A percentile compares a stretch with the other conserved stretches of the same genome.
Evolutionary conservation across 2,888 invertebrate genomes (phyloP).

Genomic region (Zootermopsis nevadensis): DNA sequence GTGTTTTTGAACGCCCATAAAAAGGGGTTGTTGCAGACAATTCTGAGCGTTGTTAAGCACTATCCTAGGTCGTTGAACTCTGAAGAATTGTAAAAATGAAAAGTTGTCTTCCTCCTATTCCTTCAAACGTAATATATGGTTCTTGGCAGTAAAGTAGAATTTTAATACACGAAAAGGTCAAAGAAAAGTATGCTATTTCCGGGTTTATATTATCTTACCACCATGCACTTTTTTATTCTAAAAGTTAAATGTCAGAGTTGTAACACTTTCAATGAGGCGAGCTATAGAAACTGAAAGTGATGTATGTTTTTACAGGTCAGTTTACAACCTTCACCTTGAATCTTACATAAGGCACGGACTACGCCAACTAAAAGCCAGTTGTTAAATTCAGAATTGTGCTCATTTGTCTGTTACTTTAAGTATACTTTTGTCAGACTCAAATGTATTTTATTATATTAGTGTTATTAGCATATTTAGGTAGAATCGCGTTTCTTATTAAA

Average conservation of each 20-base stretch:
- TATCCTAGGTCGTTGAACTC: not conserved
- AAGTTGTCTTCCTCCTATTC: not conserved
- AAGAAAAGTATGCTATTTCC: not conserved
- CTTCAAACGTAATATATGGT: not conserved
- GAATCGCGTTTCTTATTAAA: too few species aligned
- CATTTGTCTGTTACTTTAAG: too few species aligned
- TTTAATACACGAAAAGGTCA: not conserved
- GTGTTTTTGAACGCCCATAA: not conserved
- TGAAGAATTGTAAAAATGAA: not conserved
- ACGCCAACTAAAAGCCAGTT: not conserved
- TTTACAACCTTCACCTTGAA: not conserved
- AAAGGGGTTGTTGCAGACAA: not conserved
- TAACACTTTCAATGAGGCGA: not conserved
- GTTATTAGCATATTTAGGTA: too few species aligned
- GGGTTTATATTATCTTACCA: not conserved
- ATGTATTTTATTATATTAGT: too few species aligned
- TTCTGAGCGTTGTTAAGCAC: not conserved
- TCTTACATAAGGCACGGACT: not conserved
- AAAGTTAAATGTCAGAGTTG: not conserved
- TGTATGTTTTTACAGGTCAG: not conserved
- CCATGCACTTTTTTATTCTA: not conserved
- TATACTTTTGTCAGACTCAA: too few species aligned
- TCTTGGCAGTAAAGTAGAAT: not conserved
- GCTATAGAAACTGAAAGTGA: slow-evolving; percentile 26
- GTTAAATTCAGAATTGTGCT: too few species aligned